Conservation (phyloP, 2,888 invertebrate species). For the Eugnorisma glareosa region DNA sequence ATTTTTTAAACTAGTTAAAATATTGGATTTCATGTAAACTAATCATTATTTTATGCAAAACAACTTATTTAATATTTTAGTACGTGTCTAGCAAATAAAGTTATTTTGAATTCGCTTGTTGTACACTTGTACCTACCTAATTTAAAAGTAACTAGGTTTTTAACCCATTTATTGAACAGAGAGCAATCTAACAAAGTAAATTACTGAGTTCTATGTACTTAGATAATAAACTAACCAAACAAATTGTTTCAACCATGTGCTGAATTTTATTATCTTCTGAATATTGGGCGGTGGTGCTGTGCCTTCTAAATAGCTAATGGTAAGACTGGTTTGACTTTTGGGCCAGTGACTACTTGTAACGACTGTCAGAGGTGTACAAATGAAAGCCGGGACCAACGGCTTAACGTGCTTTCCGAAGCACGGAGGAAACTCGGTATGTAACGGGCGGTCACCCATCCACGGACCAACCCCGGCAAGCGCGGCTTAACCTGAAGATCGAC, state of each 20-base stretch:
- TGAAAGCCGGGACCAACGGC: no score
- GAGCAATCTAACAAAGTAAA: neutral
- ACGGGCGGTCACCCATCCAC: no score
- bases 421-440: no score
- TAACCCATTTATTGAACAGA: neutral
- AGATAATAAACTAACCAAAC: neutral
- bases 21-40: neutral
- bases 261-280: constrained; percentile 4
- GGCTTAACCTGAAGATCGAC: no score
- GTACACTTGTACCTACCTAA: neutral
- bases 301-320: constrained; percentile 16
- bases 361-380: no score
- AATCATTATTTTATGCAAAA: neutral
- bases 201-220: neutral
- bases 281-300: neutral
- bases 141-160: neutral
- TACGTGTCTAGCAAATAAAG: neutral
- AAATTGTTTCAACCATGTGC: neutral
- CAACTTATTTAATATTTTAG: neutral
- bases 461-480: no score
- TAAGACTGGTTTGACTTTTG: no score
- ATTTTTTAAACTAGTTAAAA: neutral
- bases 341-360: no score
- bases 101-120: neutral
- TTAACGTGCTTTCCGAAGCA: no score